Conservation (phyloP, 2,113 vertebrate genomes). For the Terrapene triunguis region DNA sequence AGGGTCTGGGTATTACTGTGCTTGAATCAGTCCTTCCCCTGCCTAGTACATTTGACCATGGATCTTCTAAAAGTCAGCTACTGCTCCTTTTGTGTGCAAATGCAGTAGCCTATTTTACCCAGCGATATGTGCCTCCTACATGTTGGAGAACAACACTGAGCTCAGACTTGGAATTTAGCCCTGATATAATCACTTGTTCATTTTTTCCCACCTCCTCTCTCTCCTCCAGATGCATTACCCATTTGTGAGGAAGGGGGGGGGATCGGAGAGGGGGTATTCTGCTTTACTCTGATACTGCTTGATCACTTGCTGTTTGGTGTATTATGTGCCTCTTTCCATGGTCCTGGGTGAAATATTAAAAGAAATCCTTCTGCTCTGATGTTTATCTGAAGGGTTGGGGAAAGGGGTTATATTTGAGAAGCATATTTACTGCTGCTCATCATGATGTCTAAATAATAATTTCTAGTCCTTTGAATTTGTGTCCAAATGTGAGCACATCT, state of each 20-base stretch:
- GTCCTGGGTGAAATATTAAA: neutral
- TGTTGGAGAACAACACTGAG: neutral
- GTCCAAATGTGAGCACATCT: slow-evolving; percentile 54
- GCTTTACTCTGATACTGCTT: neutral
- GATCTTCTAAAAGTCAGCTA: neutral
- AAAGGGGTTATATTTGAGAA: neutral
- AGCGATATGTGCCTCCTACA: neutral
- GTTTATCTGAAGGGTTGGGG: neutral
- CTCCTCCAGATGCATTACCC: neutral
- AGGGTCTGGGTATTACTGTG: fast-evolving
- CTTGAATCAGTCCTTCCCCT: neutral
- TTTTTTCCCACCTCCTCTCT: neutral
- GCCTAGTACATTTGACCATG: neutral
- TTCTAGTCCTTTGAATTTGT: slow-evolving; percentile 50
- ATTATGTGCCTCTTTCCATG: neutral
- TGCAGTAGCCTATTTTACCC: neutral
- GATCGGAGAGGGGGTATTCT: neutral
- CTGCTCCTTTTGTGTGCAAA: slow-evolving; percentile 26
- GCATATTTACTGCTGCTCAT: slow-evolving; percentile 9
- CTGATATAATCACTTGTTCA: neutral
- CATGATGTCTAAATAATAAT: neutral
- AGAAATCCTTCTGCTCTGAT: neutral
- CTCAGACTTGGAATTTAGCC: neutral
- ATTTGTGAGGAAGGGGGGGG: neutral
- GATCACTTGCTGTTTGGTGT: neutral